Base-by-base conservation (phyloP, 2,797 vertebrate species). In the Pangasius krempfi region DNA sequence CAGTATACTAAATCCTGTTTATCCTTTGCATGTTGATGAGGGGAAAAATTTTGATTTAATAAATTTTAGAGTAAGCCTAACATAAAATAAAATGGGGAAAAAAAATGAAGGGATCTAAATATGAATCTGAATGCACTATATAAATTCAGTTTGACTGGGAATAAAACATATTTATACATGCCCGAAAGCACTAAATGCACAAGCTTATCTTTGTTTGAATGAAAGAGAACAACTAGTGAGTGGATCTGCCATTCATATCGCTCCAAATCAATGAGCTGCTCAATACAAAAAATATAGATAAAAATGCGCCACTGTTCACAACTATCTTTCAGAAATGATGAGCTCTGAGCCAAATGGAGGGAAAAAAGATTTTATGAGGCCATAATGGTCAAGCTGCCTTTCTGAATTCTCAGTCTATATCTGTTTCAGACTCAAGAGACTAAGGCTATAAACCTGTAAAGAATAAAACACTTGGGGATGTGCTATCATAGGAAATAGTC, bases 261-360 rank as follows among this genome's bases (percentile, higher is more conserved):
- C 56, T 82, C 62, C 18, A 62, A 66, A 73, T 47, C 12, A 78
- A 54, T 68, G 30, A 33, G 37, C 72, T 84, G 62, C 62, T 84
- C 44, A 33, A 33, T 20, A 47, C 14, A 47, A 64, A n/a, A n/a
- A n/a, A n/a, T n/a, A n/a, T n/a, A n/a, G 40, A 33, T 50, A 62
- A 33, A 68, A 66, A 33, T 1, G 62, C 5, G 0, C 12, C 40
- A 44, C 13, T 30, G 60, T 83, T 83, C 50, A 64, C 40, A n/a
- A n/a, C 8, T 30, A 22, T 84, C 62, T 10, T 44, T 44, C 33
- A 82, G 33, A n/a, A n/a, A 44, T 0, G 13, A 40, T 60, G 56
- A 27, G 40, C 79, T 40, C 56, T 40, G 54, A 64, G 58, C 58
- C 44, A 84, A 64, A 84, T 84, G 40, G 62, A 4, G 3, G 22